These are phyloP conservation scores for Bombus pascuorum DNA, from an alignment of 1,140 invertebrate species.

Conservation along the genomic window DNA sequence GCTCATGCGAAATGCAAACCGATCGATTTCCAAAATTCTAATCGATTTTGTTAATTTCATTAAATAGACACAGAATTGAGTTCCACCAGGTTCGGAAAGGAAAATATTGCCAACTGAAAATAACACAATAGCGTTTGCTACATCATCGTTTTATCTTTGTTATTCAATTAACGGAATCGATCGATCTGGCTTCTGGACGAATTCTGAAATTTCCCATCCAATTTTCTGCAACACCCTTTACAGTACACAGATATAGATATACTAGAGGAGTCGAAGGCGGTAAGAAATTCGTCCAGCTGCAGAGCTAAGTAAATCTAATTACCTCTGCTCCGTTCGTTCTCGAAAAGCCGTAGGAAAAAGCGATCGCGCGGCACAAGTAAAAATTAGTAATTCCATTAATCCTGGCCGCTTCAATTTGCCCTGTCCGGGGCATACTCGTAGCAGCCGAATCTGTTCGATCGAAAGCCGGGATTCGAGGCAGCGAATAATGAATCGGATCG, in stretches of 20 bases:
- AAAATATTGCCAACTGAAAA: rapidly evolving
- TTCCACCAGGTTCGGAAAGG: no score
- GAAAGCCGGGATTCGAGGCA: neutral
- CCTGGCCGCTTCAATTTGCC: constrained; percentile 34
- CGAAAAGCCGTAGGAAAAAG: constrained; percentile 14
- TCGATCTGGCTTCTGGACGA: no score
- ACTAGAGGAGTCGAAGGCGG: neutral
- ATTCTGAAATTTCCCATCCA: no score
- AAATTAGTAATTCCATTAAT: constrained; percentile 50
- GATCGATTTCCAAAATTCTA: no score
- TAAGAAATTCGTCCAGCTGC: constrained; percentile 39
- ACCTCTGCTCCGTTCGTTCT: neutral
- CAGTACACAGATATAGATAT: no score
- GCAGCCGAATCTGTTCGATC: neutral
- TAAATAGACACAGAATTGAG: no score
- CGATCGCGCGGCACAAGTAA: constrained; percentile 11
- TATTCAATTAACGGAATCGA: no score
- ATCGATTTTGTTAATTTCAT: no score
- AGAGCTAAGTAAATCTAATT: constrained; percentile 35
- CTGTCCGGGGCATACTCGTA: neutral
- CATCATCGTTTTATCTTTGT: no score
- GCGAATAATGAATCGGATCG: constrained; percentile 11
- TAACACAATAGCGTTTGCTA: no score
- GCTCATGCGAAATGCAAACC: no score
- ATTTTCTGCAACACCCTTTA: no score